Conservation (phyloP, 53 echinoderm and acorn worm species). For the Actinopyga echinites region DNA sequence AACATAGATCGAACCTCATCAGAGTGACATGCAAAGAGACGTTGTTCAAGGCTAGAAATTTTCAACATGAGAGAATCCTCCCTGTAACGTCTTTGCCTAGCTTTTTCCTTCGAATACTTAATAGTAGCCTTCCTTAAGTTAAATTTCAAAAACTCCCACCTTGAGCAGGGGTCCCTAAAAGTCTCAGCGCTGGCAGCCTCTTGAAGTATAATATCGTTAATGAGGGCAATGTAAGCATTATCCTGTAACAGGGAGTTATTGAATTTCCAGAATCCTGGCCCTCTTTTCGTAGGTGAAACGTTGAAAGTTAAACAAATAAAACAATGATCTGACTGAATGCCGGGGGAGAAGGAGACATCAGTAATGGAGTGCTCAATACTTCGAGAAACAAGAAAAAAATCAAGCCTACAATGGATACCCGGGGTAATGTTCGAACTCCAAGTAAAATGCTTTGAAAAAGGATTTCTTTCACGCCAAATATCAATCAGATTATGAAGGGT, state of each 20-base stretch:
- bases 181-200: background rate
- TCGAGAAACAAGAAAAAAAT: too few relatives aligned
- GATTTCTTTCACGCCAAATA: too few relatives aligned
- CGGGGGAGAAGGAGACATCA: background rate
- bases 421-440: too few relatives aligned
- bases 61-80: background rate
- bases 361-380: background rate
- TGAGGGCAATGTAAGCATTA: background rate
- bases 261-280: constrained; percentile 12
- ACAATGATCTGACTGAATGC: constrained; percentile 5
- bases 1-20: background rate
- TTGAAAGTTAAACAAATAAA: background rate
- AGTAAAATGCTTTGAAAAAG: too few relatives aligned
- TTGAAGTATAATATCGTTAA: background rate
- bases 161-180: background rate
- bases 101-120: background rate
- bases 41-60: background rate
- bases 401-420: too few relatives aligned
- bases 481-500: too few relatives aligned
- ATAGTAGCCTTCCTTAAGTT: background rate
- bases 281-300: background rate
- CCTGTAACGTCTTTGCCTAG: background rate
- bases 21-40: background rate
- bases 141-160: background rate
- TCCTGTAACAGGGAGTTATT: too few relatives aligned